Evolutionary conservation across 2,888 invertebrate species (phyloP), one percentile per base, ranked within the genome.

Genomic region (Thecocarcelia acutangulata): DNA sequence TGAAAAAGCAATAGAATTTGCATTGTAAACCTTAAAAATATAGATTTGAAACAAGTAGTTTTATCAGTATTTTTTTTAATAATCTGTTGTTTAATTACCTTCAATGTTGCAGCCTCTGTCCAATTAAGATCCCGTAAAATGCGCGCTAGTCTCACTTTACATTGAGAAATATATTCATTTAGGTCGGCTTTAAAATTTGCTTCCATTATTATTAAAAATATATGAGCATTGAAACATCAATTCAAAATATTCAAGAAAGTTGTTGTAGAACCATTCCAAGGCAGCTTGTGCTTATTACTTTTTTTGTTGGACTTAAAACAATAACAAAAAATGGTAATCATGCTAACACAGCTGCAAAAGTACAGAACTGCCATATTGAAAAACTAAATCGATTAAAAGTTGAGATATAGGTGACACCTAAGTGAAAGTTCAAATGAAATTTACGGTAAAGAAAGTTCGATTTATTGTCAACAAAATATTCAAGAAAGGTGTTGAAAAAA

Each of bases 81-180:
- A 3, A 21, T 9, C n/a, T 33, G 5, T 13, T 2, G 8, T 8
- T 28, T 11, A 4, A 6, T 17, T 83, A 85, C 89, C 85, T 84
- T 82, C 0, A 84, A 50, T 3, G 86, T 85, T 2, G 76, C 76
- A n/a, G 85, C 73, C 69, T 87, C 86, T 0, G 83, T 84, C 90
- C 90, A 90, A 3, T 85, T 64, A 3, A 90, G 84, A 0, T 83
- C 80, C 9, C 84, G 56, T 0, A 89, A 77, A n/a, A 89, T 72
- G 9, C 58, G 33, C 9, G 82, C 48, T 2, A 89, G 54, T 0
- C 87, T 86, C 1, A 52, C 48, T 63, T 84, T 86, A 54, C 84
- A 78, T 0, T 46, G 37, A 2, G 33, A 40, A 40, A 86, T 84
- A 19, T 83, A 85, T 24, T 80, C 50, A 19, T 80, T 54, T 6